phyloP scores from a whole-genome alignment of 2,888 invertebrate genomes.

The Perithous albicinctus region DNA sequence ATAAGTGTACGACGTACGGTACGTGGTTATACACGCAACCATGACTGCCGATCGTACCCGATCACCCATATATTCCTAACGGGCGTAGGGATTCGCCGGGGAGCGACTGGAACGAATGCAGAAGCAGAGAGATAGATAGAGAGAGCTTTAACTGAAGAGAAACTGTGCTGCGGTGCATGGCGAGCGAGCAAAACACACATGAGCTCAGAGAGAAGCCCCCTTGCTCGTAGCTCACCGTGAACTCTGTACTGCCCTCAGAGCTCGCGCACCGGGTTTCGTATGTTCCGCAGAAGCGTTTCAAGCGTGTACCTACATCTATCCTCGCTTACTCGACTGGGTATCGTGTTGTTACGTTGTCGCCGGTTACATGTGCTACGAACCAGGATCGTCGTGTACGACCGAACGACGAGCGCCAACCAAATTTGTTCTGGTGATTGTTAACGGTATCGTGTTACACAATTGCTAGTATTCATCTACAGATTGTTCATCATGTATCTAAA shows the following conservation, averaged over 20 bases:
- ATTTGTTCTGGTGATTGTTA: slow-evolving; percentile 55
- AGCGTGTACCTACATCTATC: slow-evolving; percentile 54
- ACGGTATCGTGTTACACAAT: not conserved
- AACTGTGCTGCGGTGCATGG: slow-evolving; percentile 41
- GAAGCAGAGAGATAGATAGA: slow-evolving; percentile 20
- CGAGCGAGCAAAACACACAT: slow-evolving; percentile 46
- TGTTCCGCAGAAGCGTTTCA: slow-evolving; percentile 63
- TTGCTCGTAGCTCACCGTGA: slow-evolving; percentile 58
- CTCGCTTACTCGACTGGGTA: slow-evolving; percentile 27
- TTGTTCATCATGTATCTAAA: not conserved
- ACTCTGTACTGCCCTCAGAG: slow-evolving; percentile 52
- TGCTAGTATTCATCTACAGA: not conserved
- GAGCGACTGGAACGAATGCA: slow-evolving; percentile 50
- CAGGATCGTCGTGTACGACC: slow-evolving; percentile 35
- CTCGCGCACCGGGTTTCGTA: slow-evolving; percentile 37
- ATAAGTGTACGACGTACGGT: slow-evolving; percentile 70
- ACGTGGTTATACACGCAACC: slow-evolving; percentile 74
- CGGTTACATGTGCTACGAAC: slow-evolving; percentile 45
- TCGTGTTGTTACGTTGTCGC: slow-evolving; percentile 55
- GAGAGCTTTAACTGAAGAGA: slow-evolving; percentile 19
- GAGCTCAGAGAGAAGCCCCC: slow-evolving; percentile 30
- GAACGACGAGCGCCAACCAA: slow-evolving; percentile 46
- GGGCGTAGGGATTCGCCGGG: slow-evolving; percentile 65
- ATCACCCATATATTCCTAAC: slow-evolving; percentile 73
- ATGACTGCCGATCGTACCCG: slow-evolving; percentile 69